Conservation (phyloP, 2,797 vertebrate species). For the Malacoraja senta region DNA sequence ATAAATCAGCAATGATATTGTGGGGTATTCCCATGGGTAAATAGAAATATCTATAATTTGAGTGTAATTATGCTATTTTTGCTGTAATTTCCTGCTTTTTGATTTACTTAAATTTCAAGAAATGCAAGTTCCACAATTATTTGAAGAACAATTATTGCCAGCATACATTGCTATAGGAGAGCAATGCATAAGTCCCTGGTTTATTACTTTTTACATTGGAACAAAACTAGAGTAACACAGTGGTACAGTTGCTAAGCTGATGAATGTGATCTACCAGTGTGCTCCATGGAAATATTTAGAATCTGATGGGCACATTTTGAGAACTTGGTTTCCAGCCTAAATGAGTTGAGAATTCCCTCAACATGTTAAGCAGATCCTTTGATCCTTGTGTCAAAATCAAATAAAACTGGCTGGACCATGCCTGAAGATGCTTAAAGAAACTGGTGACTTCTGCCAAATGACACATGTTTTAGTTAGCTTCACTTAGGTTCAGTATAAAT, state of each 20-base stretch:
- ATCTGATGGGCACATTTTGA: neutral
- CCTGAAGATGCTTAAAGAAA: too few species aligned
- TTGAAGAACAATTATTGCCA: constrained; percentile 3
- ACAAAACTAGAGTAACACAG: neutral
- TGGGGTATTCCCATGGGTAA: neutral
- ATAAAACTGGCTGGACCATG: neutral
- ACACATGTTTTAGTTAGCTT: neutral
- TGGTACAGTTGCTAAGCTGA: too few species aligned
- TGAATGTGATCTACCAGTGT: neutral
- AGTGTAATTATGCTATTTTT: constrained; percentile 32
- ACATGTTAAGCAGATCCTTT: neutral
- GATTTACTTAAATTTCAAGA: constrained; percentile 14
- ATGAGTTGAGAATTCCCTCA: neutral
- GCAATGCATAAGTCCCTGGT: too few species aligned
- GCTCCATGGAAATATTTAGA: neutral
- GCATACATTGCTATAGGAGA: neutral
- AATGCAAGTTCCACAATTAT: neutral
- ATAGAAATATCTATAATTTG: constrained; percentile 15
- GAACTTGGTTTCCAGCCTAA: neutral
- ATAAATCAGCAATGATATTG: constrained; percentile 5
- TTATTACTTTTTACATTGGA: neutral
- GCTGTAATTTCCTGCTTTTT: constrained; percentile 29
- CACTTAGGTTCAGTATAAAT: neutral
- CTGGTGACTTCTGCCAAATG: neutral
- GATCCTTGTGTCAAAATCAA: neutral